phyloP scores from a whole-genome alignment of 2,888 invertebrate species.

The Megaustenia siamemsis region DNA sequence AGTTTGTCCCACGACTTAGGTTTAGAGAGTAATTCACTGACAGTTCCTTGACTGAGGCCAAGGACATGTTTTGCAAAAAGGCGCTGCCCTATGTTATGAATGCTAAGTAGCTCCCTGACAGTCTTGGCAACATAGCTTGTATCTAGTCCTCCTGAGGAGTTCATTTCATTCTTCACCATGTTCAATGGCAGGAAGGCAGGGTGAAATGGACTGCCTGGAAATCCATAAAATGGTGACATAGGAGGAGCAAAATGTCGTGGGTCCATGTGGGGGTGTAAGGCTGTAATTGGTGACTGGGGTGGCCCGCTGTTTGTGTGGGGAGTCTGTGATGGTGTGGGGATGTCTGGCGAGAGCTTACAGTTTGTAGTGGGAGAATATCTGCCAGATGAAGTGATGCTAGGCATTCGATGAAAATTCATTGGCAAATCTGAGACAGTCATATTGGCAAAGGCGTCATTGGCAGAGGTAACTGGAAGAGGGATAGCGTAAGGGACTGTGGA shows the following conservation, averaged over 20 bases:
- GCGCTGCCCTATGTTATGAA: conserved; percentile 98
- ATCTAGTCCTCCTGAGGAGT: conserved; percentile 87
- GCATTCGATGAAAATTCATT: conserved; percentile 80
- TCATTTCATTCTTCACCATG: conserved; percentile 60
- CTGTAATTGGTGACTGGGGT: conserved; percentile 52
- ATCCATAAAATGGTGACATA: conserved; percentile 57
- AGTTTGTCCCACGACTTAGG: conserved; percentile 99
- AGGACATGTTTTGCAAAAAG: conserved; percentile 99
- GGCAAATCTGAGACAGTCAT: conserved; percentile 88
- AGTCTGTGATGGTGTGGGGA: conserved; percentile 51
- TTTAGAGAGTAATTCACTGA: conserved; percentile 97
- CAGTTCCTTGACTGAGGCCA: conserved; percentile 96
- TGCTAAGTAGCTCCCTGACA: conserved; percentile 94
- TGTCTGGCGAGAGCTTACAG: conserved; percentile 49
- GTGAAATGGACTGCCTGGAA: conserved; percentile 52
- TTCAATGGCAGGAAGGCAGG: conserved; percentile 60
- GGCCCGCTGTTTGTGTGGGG: conserved; percentile 49
- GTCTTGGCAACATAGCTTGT: conserved; percentile 94
- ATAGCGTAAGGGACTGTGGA: conserved; percentile 16
- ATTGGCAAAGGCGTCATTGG: conserved; percentile 79
- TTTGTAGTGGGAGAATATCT: conserved; percentile 43
- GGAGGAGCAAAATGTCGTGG: conserved; percentile 55
- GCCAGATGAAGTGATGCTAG: conserved; percentile 36
- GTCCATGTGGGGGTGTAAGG: conserved; percentile 49
- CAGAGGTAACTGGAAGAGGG: conserved; percentile 41